Conservation (phyloP, 2,113 vertebrate genomes). For the Notiomystis cincta region DNA sequence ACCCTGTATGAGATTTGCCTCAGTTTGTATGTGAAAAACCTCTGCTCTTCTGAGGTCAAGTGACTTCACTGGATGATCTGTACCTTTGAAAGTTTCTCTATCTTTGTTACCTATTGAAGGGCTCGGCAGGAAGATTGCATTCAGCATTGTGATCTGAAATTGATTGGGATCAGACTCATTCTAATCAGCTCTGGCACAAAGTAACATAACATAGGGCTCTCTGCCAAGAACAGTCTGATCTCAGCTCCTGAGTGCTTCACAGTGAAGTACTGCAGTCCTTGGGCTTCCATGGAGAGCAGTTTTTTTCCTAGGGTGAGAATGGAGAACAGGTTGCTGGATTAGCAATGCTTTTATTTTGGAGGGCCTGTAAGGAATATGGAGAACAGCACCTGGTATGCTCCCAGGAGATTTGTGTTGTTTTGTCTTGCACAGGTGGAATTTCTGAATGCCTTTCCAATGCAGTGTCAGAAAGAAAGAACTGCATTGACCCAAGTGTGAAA, state of each 20-base stretch:
- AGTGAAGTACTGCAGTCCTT: background rate
- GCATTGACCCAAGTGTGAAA: background rate
- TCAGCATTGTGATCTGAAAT: slow-evolving; percentile 29
- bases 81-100: slow-evolving; percentile 17
- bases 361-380: background rate
- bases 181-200: slow-evolving; percentile 44
- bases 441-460: background rate
- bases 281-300: background rate
- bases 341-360: background rate
- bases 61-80: background rate
- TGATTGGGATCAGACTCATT: slow-evolving; percentile 32
- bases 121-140: background rate
- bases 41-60: background rate
- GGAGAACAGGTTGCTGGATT: background rate
- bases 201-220: background rate
- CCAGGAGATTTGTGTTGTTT: background rate
- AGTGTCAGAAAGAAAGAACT: background rate
- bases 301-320: background rate
- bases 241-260: background rate
- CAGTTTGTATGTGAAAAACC: background rate
- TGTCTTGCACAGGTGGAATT: background rate
- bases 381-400: background rate
- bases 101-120: background rate
- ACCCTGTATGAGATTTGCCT: background rate
- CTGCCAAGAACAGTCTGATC: slow-evolving; percentile 49